A percentile compares a stretch with the other conserved stretches of the same genome.
Evolutionary conservation across 2,113 vertebrate species (phyloP).

Genomic region (Pygoscelis adeliae): DNA sequence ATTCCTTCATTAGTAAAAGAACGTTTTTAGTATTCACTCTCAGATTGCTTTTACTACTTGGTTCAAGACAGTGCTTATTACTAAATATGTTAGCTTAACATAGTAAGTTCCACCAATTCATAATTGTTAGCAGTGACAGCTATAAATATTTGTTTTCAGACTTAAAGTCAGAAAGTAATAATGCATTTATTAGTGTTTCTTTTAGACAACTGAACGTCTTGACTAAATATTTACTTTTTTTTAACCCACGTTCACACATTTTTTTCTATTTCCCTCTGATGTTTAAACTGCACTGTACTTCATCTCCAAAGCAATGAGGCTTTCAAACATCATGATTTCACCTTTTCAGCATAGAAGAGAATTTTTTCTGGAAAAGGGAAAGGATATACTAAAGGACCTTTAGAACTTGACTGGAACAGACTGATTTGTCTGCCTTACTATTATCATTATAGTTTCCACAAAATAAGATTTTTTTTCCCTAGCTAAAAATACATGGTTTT

Average conservation of each 20-base stretch:
- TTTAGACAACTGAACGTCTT: not conserved
- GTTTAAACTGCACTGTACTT: not conserved
- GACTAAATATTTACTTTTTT: not conserved
- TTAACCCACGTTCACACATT: not conserved
- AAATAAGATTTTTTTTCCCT: not conserved
- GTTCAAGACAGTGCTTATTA: conserved; percentile 33
- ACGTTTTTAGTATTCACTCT: conserved; percentile 64
- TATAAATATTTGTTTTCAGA: not conserved
- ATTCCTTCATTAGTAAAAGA: conserved; percentile 66
- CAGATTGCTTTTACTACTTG: conserved; percentile 60
- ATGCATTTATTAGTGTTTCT: not conserved
- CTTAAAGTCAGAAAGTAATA: not conserved
- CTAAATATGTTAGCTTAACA: conserved; percentile 15
- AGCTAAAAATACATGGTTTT: not conserved
- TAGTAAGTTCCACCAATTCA: not conserved
- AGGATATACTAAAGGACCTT: not conserved
- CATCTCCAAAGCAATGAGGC: not conserved
- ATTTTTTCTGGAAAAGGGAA: not conserved
- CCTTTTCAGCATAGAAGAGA: not conserved
- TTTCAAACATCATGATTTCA: not conserved
- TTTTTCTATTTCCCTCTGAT: not conserved
- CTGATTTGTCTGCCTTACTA: not conserved
- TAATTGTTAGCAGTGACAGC: not conserved
- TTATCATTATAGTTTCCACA: not conserved
- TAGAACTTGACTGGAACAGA: not conserved